A percentile compares a stretch with the other conserved stretches of the same genome.
Evolutionary conservation across 2,888 invertebrate species (phyloP).

Genomic region (Drosophila recens): DNA sequence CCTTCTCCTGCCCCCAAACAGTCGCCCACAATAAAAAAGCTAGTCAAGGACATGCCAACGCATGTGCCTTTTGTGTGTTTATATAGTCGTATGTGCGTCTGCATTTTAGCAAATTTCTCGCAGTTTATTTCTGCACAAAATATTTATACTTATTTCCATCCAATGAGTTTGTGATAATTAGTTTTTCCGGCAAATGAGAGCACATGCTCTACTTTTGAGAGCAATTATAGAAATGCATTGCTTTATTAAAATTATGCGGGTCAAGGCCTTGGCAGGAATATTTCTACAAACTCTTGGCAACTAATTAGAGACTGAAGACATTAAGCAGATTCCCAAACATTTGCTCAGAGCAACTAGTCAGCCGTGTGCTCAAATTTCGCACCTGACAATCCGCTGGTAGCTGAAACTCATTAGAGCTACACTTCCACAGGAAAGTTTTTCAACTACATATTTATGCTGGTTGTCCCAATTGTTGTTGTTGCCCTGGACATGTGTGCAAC

Average conservation of each 20-base stretch:
- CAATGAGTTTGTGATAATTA: conserved; percentile 59
- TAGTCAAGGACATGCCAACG: conserved; percentile 70
- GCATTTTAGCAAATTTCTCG: conserved; percentile 26
- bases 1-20: background rate
- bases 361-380: conserved; percentile 9
- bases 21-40: conserved; percentile 49
- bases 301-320: conserved; percentile 28
- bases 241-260: background rate
- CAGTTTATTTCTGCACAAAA: conserved; percentile 31
- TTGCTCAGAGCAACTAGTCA: conserved; percentile 3
- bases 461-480: conserved; percentile 23
- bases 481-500: conserved; percentile 27
- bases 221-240: conserved; percentile 31
- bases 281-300: background rate
- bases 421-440: conserved; percentile 52
- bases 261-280: conserved; percentile 14
- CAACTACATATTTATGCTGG: conserved; percentile 64
- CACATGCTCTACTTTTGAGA: conserved; percentile 23
- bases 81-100: conserved; percentile 22
- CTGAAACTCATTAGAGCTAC: conserved; percentile 60
- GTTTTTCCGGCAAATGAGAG: conserved; percentile 44
- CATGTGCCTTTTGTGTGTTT: conserved; percentile 36
- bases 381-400: conserved; percentile 20
- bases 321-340: conserved; percentile 1
- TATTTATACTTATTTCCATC: conserved; percentile 52